These are phyloP conservation scores for Melanotaenia boesemani DNA, from an alignment of 2,797 vertebrate genomes.

Conservation along the genomic window DNA sequence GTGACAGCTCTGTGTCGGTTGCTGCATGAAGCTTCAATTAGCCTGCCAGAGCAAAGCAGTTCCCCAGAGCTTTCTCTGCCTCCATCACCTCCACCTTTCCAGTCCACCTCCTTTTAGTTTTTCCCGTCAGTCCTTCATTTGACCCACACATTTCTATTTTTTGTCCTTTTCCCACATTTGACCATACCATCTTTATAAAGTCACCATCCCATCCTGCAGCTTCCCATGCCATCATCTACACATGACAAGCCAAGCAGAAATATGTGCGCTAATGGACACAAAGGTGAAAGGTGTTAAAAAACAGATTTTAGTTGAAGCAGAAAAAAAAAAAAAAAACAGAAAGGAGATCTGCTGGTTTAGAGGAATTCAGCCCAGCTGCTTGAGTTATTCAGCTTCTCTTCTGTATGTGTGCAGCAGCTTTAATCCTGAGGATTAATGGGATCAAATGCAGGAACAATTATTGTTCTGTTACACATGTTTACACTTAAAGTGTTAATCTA, in stretches of 20 bases:
- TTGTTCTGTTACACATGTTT: neutral
- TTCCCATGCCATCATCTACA: slow-evolving; percentile 14
- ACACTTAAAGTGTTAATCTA: neutral
- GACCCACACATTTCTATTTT: slow-evolving; percentile 40
- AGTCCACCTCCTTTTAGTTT: slow-evolving; percentile 22
- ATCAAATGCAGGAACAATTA: neutral
- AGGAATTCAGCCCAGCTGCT: slow-evolving; percentile 20
- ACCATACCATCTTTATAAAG: slow-evolving; percentile 21
- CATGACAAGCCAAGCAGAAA: slow-evolving; percentile 46
- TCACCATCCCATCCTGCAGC: neutral
- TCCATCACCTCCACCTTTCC: slow-evolving; percentile 36
- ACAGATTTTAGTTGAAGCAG: slow-evolving; percentile 12
- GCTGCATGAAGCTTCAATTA: slow-evolving; percentile 83
- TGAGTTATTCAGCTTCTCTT: neutral
- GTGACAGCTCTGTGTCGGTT: slow-evolving; percentile 76
- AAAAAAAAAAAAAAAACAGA: neutral
- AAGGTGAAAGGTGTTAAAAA: slow-evolving; percentile 34
- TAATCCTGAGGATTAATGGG: neutral
- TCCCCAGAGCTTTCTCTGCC: slow-evolving; percentile 68
- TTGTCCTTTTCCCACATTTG: slow-evolving; percentile 23
- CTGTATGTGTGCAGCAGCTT: neutral
- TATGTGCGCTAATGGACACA: slow-evolving; percentile 58
- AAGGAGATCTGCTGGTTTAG: slow-evolving; percentile 22
- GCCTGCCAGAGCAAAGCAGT: slow-evolving; percentile 72
- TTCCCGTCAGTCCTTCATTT: slow-evolving; percentile 29